Evolutionary conservation across 2,888 invertebrate species (phyloP), one percentile per base, ranked within the genome.

Genomic region (Coelopa pilipes): DNA sequence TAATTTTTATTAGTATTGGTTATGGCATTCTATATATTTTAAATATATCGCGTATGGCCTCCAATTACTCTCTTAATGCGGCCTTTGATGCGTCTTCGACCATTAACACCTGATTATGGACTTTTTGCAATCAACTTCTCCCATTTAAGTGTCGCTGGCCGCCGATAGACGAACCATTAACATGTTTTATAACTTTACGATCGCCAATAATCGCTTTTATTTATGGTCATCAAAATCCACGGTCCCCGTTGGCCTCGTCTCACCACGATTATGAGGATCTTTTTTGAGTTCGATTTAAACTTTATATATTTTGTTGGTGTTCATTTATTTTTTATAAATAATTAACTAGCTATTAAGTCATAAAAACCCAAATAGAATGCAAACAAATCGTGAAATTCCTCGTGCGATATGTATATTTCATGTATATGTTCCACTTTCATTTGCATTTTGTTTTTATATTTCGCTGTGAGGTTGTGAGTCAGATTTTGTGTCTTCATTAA

Each of bases 181-280:
- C 83, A 83, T 82, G 82, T 82, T 82, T 81, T 80, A 82, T 82
- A 83, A 82, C 80, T 82, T 82, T 82, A 82, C 78, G 82, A 81
- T 68, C 74, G 53, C 13, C 53, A 53, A 53, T 53, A 53, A 53
- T 15, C n/a, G 53, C n/a, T n/a, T n/a, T 3, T 7, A 53, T 53
- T 53, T 53, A 53, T 53, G 34, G 34, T 4, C 34, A 34, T 7
- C 34, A 34, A 34, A 34, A 34, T 4, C 34, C 4, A 34, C 34
- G n/a, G n/a, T n/a, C n/a, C n/a, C n/a, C n/a, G n/a, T n/a, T n/a
- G n/a, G n/a, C n/a, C n/a, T n/a, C 34, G 34, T 7, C 34, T 34
- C 2, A 34, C 34, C 34, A 34, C 34, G 7, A 34, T n/a, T 34
- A 34, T 34, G 34, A 34, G 7, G 4, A 34, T 4, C 34, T 34